Evolutionary conservation across 2,797 vertebrate genomes (phyloP), one percentile per base, ranked within the genome.

Genomic region (Oreonectes daqikongensis): DNA sequence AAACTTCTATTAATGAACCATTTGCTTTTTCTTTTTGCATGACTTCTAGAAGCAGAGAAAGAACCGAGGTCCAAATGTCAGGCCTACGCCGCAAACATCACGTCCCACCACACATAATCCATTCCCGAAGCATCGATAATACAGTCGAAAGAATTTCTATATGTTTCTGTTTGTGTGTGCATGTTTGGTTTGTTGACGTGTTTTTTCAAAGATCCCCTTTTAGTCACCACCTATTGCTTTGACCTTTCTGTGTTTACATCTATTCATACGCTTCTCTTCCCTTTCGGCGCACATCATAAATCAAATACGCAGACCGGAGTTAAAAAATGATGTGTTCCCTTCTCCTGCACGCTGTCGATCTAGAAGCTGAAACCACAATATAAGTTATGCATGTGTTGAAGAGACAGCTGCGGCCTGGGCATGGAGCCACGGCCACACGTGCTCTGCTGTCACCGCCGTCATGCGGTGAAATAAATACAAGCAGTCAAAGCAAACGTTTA

Each of bases 31-130:
- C 59, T 48, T 59, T 72, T 72, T 24, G 35, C 42, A 79, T 55
- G 79, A 78, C 72, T 76, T 22, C 55, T 68, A 85, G 88, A 87
- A 84, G 83, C 83, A 44, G 84, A 87, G 85, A 24, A 72, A 72
- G 74, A 82, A 80, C 72, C 72, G 77, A 85, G 87, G 71, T 70
- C 75, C 75, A 55, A 71, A 86, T 86, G 77, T 72, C 82, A 85
- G 84, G 80, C 70, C 81, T 77, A 79, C 76, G 78, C 78, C 64
- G 75, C 28, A 65, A 72, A 70, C 52, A 48, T 48, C 78, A 82
- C 83, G 87, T 87, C 83, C 81, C 81, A 87, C 84, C 69, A 80
- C 69, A 17, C 35, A 10, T 35, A 4, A 35, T 35, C 8, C 8
- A 35, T 35, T 35, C 10, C 35, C 10, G 35, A 35, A 35, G 28